Evolutionary conservation across 2,797 vertebrate species (phyloP), one percentile per base, ranked within the genome.

Genomic region (Catostomus latipinnis): DNA sequence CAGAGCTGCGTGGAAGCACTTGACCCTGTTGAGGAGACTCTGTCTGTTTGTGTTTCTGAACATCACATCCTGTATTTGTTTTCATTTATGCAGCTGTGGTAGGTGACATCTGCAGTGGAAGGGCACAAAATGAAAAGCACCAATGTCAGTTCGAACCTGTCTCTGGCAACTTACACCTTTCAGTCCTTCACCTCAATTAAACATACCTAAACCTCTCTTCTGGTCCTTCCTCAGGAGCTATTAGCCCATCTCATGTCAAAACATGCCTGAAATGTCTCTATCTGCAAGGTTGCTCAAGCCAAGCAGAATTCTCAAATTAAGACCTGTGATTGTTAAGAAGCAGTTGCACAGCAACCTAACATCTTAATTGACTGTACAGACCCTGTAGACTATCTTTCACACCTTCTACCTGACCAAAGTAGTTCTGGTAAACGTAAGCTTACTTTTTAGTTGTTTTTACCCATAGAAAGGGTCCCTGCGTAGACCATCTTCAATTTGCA

Each of bases 11-110:
- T 73, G 61, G 70, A 73, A 82, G 73, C 84, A 83, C 72, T 73
- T 86, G 83, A 86, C 74, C 84, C 85, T 82, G 90, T 88, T 11
- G 83, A 93, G 92, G 90, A 89, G 94, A 94, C 93, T 76, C 75
- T 6, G 65, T 84, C 67, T 83, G 69, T 84, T 81, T 86, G 73
- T 82, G 43, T 65, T 87, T 50, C 6, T 62, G 87, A 77, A 87
- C 83, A 72, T 69, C 78, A 80, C 82, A 73, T 84, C 53, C 48
- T 83, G 76, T 75, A 67, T 81, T 46, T 80, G 18, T 85, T 70
- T 60, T 48, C 76, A 78, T 86, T 76, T 62, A 84, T 81, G 73
- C 84, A 86, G 78, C 86, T 86, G 81, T 84, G 81, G 85, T 88
- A 87, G 88, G 88, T 6, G 34, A 81, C 80, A 57, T 60, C 11